A percentile compares a stretch with the other conserved stretches of the same genome.
These are phyloP conservation scores for Xanthia togata DNA, from an alignment of 2,888 invertebrate species.

Conservation along the genomic window DNA sequence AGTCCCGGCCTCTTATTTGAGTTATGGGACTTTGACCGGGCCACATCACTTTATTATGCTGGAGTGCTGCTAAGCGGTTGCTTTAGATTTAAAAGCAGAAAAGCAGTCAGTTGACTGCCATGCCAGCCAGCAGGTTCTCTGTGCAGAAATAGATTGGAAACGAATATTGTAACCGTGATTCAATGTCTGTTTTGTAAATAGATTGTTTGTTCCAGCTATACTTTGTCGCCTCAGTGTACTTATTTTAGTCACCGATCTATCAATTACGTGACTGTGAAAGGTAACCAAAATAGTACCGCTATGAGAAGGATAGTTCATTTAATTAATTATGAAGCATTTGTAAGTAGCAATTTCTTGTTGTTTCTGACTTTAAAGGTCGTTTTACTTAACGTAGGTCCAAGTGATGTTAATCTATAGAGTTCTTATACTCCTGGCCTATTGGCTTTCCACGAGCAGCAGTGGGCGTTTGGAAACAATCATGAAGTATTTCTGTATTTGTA, in stretches of 20 bases:
- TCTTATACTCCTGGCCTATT: not conserved
- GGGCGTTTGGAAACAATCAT: conserved; percentile 7
- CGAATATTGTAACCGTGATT: not conserved
- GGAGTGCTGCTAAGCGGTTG: conserved; percentile 43
- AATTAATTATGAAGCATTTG: not conserved
- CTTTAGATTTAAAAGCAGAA: conserved; percentile 45
- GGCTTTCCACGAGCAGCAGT: conserved; percentile 6
- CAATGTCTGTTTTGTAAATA: not conserved
- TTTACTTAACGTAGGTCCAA: not conserved
- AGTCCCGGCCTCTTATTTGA: conserved; percentile 78
- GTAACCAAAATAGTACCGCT: not conserved
- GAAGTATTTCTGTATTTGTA: conserved; percentile 2
- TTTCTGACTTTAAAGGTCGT: conserved; percentile 8
- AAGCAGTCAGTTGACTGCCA: conserved; percentile 48
- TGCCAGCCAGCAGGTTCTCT: not conserved
- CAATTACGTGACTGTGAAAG: not conserved
- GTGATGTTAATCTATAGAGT: conserved; percentile 2
- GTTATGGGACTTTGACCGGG: conserved; percentile 75
- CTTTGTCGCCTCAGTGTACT: not conserved
- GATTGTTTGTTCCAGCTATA: not conserved
- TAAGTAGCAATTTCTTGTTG: not conserved
- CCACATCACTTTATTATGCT: conserved; percentile 66
- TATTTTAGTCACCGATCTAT: not conserved
- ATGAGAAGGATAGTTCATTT: not conserved
- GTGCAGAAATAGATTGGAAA: not conserved